These are phyloP conservation scores for Leucophenga varia DNA, from an alignment of 1,140 invertebrate genomes.

Conservation along the genomic window DNA sequence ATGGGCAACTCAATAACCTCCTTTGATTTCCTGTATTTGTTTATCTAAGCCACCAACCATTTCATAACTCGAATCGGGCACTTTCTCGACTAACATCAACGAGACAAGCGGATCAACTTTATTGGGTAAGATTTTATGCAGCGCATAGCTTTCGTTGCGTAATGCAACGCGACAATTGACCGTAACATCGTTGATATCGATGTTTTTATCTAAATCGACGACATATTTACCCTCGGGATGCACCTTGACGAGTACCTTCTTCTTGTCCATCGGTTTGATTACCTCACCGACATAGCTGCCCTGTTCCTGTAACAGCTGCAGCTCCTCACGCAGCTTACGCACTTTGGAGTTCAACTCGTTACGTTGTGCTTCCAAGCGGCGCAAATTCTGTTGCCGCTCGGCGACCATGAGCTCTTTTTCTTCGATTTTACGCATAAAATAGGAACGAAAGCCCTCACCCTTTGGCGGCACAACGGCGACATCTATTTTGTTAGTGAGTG, in stretches of 20 bases:
- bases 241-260: slow-evolving; percentile 82
- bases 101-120: slow-evolving; percentile 29
- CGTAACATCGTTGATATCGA: slow-evolving; percentile 98
- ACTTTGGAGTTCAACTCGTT: slow-evolving; percentile 98
- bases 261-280: slow-evolving; percentile 18
- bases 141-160: slow-evolving; percentile 18
- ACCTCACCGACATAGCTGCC: slow-evolving; percentile 26
- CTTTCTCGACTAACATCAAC: slow-evolving; percentile 29
- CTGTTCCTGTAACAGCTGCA: slow-evolving; percentile 22
- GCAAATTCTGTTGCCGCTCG: slow-evolving; percentile 95
- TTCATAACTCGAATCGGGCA: slow-evolving; percentile 28
- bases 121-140: slow-evolving; percentile 23
- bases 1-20: slow-evolving; percentile 39
- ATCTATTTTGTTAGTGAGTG: no score
- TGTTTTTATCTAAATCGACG: slow-evolving; percentile 94
- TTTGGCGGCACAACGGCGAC: slow-evolving; percentile 62
- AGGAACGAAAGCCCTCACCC: slow-evolving; percentile 85
- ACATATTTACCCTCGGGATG: slow-evolving; percentile 99
- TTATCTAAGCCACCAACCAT: slow-evolving; percentile 64
- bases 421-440: slow-evolving; percentile 96
- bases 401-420: slow-evolving; percentile 91
- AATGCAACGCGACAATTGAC: slow-evolving; percentile 95
- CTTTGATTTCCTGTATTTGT: slow-evolving; percentile 26
- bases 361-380: slow-evolving; percentile 94
- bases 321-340: slow-evolving; percentile 20